Evolutionary conservation across 2,113 vertebrate genomes (phyloP), one percentile per base, ranked within the genome.

Genomic region (Meles meles): DNA sequence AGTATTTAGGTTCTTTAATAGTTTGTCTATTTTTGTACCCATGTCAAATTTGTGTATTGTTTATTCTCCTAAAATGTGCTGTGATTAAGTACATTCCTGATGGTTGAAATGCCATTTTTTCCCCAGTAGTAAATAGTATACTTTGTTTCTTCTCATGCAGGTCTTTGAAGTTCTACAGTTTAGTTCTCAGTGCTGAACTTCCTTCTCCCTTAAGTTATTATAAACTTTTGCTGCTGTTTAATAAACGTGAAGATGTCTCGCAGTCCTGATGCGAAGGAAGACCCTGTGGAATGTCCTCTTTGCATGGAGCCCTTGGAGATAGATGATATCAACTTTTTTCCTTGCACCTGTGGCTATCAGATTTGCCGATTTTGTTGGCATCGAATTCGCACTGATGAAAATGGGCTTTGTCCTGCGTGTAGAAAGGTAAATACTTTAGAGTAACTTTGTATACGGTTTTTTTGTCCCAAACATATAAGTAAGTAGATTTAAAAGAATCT

Each of bases 301-400:
- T 99, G 99, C 99, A 99, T 99, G 99, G 99, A 99, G 97, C 99
- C 99, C 42, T 98, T 99, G 98, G 99, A 99, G 98, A 99, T 99
- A 90, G 99, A 99, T 96, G 99, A 99, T 96, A 99, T 99, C 99
- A 99, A 99, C 99, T 99, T 99, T 98, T 99, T 99, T 98, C 99
- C 99, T 98, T 99, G 99, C 99, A 99, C 99, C 98, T 99, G 99
- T 98, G 99, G 99, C 98, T 99, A 99, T 98, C 99, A 99, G 99
- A 99, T 99, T 96, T 99, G 99, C 98, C 99, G 99, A 98, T 99
- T 99, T 99, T 99, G 99, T 99, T 99, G 99, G 99, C 99, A 99
- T 98, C 99, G 99, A 98, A 99, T 99, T 98, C 99, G 99, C 98
- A 99, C 99, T 99, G 99, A 99, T 96, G 99, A 99, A 98, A 99